Conservation (phyloP, 2,888 invertebrate species). For the Rutpela maculata region DNA sequence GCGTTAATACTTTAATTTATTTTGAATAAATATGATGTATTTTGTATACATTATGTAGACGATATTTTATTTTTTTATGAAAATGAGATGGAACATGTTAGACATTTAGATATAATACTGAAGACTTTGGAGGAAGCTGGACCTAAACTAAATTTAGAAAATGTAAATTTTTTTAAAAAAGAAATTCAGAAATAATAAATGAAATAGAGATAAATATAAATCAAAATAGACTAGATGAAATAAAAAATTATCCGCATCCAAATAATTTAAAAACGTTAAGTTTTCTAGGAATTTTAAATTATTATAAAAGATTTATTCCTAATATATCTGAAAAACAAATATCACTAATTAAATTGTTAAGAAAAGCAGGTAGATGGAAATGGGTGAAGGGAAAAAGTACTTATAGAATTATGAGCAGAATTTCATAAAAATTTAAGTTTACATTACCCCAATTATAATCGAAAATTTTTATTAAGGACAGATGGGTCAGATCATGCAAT, state of each 20-base stretch:
- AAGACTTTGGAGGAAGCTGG: background rate
- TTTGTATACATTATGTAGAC: no score
- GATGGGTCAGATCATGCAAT: no score
- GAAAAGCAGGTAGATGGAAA: no score
- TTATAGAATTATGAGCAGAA: no score
- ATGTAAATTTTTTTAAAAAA: no score
- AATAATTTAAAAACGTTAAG: conserved; percentile 1
- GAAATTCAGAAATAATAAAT: background rate
- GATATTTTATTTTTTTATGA: background rate
- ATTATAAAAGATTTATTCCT: no score
- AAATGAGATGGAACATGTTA: background rate
- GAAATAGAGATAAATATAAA: background rate
- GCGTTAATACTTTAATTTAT: background rate
- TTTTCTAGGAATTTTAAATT: background rate
- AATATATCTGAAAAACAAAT: no score
- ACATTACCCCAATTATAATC: no score
- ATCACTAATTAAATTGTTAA: no score
- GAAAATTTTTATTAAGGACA: no score
- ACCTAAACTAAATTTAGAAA: conserved; percentile 4
- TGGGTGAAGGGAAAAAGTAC: no score
- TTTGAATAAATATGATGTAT: background rate
- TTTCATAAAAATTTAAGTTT: no score
- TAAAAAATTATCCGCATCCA: background rate
- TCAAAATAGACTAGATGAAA: background rate
- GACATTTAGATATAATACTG: background rate